Evolutionary conservation across 2,113 vertebrate species (phyloP), one percentile per base, ranked within the genome.

Genomic region (Poeciliopsis turrubarensis): DNA sequence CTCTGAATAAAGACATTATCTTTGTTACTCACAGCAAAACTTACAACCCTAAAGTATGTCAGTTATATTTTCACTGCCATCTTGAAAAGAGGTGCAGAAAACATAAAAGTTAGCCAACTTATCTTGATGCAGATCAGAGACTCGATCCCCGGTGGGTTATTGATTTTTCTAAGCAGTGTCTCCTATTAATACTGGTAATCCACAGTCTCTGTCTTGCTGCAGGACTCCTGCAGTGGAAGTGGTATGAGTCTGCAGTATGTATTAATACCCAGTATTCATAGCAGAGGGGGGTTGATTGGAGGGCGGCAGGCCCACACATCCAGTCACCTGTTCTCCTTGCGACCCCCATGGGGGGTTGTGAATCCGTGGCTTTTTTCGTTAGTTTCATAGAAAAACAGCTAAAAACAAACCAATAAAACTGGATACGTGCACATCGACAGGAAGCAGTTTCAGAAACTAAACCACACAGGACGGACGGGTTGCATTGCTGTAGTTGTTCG

Each of bases 231-330:
- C 72, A 44, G 54, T 10, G 60, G 72, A 83, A 66, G 78, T 74
- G 25, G 26, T 61, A 54, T 68, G 73, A 44, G 72, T 80, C 80
- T 77, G 60, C 82, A 68, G 71, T 84, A 67, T 86, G 73, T 89
- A 91, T 86, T 82, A 91, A 90, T 91, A 90, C 70, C 61, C 27
- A 11, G 44, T 60, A 73, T 61, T 67, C 57, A 54, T 77, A 77
- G 73, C 77, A 75, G 41, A n/a, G 70, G 54, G 39, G 14, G 39
- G 14, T 3, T 4, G 39, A 41, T 1, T 14, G 39, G 14, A 5
- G 13, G 39, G 60, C 27, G 71, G 1, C 65, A 67, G 71, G 70
- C 65, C 75, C 71, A 41, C 30, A 29, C 54, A 34, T 54, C 60
- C 70, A 6, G 29, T 88, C 70, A 77, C 77, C 81, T 89, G 79